These are phyloP conservation scores for Sebastes taczanowskii DNA, from an alignment of 2,797 vertebrate species.

Conservation along the genomic window DNA sequence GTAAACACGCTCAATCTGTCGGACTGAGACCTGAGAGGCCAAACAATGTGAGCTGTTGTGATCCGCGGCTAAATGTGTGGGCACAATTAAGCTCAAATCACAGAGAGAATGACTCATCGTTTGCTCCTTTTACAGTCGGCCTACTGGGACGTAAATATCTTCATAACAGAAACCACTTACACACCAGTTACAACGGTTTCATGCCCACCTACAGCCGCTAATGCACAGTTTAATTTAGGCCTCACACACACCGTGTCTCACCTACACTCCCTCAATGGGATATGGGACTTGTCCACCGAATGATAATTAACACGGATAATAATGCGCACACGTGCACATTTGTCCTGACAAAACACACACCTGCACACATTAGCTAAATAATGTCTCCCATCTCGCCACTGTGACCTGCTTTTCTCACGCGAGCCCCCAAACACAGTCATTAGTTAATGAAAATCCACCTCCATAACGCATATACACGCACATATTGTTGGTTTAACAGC, in stretches of 20 bases:
- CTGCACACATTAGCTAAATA: slow-evolving; percentile 46
- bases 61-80: slow-evolving; percentile 47
- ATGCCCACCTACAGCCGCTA: slow-evolving; percentile 63
- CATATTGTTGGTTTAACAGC: background rate
- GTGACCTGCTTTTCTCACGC: slow-evolving; percentile 53
- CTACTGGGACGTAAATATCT: slow-evolving; percentile 69
- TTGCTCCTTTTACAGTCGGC: slow-evolving; percentile 68
- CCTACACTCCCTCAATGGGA: slow-evolving; percentile 42
- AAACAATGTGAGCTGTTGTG: slow-evolving; percentile 37
- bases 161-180: slow-evolving; percentile 64
- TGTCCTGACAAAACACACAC: slow-evolving; percentile 35
- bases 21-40: slow-evolving; percentile 50
- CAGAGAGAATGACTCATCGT: slow-evolving; percentile 68
- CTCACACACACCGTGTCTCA: slow-evolving; percentile 7
- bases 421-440: slow-evolving; percentile 42
- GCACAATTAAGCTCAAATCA: slow-evolving; percentile 64
- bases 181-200: slow-evolving; percentile 52
- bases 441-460: slow-evolving; percentile 54
- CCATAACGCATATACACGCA: background rate
- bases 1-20: slow-evolving; percentile 69
- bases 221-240: slow-evolving; percentile 70
- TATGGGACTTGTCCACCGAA: slow-evolving; percentile 16
- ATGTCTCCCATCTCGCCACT: slow-evolving; percentile 20
- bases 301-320: slow-evolving; percentile 33
- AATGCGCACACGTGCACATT: slow-evolving; percentile 35